Evolutionary conservation across 2,113 vertebrate species (phyloP), one percentile per base, ranked within the genome.

Genomic region (Coregonus clupeaformis): DNA sequence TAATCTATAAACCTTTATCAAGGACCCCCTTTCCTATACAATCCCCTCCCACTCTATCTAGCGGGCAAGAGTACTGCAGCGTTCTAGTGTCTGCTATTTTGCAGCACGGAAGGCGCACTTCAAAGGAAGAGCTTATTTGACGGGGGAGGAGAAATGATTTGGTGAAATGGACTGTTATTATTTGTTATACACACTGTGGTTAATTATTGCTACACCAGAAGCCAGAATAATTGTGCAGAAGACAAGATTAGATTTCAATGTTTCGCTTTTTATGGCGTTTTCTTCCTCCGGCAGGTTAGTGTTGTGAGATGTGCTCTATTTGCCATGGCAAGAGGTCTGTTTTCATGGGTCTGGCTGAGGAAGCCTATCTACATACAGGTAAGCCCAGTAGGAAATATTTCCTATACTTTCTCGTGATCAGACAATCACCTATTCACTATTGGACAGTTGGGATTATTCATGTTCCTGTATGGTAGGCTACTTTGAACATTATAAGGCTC

Each of bases 281-380:
- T 64, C 65, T 59, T 74, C 57, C 68, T 75, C n/a, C 70, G 47
- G 74, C 75, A 77, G 91, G 90, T 82, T 78, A 82, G 77, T 76
- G 83, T 68, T 85, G 95, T 94, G 94, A 92, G 85, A 96, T 96
- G 95, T 92, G 91, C 88, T 76, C 91, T 92, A 85, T 84, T 55
- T 91, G 89, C 92, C 92, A 97, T 97, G 96, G 95, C 96, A 83
- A 94, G 92, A 91, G 91, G 89, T 90, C 88, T 94, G 91, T 93
- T 94, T 91, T 89, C 94, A 86, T 94, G 93, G 91, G 89, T 93
- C 91, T 88, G 95, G 92, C 91, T 95, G 52, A 94, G 92, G 84
- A 96, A 94, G 82, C 92, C 92, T 85, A 90, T 87, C 79, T 90
- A 91, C 88, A 85, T 93, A 80, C 96, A 96, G 95, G 96, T 96